Evolutionary conservation across 64 coral and sea anemone species (phyloP).

Genomic region (Exaiptasia diaphana): DNA sequence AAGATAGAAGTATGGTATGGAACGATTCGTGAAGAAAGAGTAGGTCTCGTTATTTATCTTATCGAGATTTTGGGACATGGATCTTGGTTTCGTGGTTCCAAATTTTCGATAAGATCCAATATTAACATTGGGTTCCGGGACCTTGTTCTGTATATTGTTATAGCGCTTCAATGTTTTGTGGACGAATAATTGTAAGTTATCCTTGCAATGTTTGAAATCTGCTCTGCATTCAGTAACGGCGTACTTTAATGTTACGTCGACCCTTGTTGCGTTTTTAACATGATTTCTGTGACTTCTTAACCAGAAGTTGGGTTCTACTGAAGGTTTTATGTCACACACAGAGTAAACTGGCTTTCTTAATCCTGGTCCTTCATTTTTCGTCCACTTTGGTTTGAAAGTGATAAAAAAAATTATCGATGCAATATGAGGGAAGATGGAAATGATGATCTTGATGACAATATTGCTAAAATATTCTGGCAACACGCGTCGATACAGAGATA

Average conservation of each 20-base stretch:
- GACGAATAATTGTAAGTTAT: background rate
- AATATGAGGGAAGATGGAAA: no score
- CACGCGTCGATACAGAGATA: no score
- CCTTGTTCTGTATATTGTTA: background rate
- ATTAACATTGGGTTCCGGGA: background rate
- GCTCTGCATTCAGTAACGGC: background rate
- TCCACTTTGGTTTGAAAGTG: no score
- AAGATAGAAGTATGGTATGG: slow-evolving; percentile 5
- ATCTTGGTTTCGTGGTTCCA: background rate
- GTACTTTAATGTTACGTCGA: background rate
- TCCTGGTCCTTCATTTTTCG: no score
- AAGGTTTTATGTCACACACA: no score
- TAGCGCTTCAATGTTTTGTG: background rate
- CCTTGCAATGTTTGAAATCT: background rate
- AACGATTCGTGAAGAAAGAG: background rate
- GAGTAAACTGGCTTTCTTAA: no score
- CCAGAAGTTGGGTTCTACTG: background rate
- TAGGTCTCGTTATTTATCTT: background rate
- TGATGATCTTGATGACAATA: no score
- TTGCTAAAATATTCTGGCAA: no score
- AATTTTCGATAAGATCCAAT: background rate
- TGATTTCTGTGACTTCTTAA: background rate
- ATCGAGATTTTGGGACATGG: background rate
- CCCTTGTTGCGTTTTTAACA: background rate
- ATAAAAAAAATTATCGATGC: no score